Conservation (phyloP, 2,113 vertebrate species). For the Percina caprodes region DNA sequence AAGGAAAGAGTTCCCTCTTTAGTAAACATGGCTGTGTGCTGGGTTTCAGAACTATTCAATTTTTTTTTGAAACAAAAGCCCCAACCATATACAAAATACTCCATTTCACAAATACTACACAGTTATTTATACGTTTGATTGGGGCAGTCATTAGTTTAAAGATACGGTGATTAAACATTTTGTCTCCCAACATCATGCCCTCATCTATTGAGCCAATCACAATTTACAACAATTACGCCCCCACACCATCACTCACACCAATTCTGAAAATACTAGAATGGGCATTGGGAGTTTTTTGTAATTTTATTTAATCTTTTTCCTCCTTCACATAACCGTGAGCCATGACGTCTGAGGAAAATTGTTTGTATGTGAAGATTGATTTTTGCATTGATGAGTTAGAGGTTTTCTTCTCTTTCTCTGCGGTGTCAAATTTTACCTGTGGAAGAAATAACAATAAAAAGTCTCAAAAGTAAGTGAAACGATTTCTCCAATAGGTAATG, state of each 20-base stretch:
- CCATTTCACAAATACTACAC: slow-evolving; percentile 5
- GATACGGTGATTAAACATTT: slow-evolving; percentile 2
- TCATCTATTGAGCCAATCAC: neutral
- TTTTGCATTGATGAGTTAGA: no score
- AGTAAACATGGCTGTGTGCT: slow-evolving; percentile 41
- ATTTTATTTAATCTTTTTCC: no score
- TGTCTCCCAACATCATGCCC: slow-evolving; percentile 3
- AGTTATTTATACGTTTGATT: slow-evolving; percentile 24
- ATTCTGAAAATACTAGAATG: no score
- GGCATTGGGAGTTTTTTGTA: no score
- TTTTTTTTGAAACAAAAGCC: slow-evolving; percentile 17
- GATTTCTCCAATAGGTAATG: no score
- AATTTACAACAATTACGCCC: neutral
- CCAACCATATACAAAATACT: slow-evolving; percentile 4
- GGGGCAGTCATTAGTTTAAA: slow-evolving; percentile 3
- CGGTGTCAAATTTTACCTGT: no score
- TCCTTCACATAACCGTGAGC: no score
- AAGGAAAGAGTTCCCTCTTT: slow-evolving; percentile 33
- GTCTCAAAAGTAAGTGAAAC: no score
- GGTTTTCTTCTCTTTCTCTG: no score
- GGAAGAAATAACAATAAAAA: no score
- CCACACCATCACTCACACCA: neutral
- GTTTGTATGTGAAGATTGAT: no score
- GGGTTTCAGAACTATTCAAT: slow-evolving; percentile 29
- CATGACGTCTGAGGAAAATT: no score